A percentile compares a stretch with the other conserved stretches of the same genome.
Evolutionary conservation across 2,888 invertebrate genomes (phyloP).

Genomic region (Amphipyra tragopoginis): DNA sequence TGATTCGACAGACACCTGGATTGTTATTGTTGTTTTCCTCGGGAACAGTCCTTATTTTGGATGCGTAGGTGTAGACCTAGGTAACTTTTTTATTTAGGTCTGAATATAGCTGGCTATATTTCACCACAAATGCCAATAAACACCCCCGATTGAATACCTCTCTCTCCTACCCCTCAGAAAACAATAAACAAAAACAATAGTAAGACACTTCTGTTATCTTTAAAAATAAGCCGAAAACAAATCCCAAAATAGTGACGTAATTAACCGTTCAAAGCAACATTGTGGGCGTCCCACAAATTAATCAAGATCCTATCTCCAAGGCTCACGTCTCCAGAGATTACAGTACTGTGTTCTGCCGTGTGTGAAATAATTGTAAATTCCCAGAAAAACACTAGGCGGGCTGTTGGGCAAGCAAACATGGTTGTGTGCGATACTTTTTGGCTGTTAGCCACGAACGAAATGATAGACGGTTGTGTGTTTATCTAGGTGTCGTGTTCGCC

Average conservation of each 20-base stretch:
- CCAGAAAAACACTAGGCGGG: constrained; percentile 35
- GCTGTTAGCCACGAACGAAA: constrained; percentile 40
- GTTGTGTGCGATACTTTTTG: constrained; percentile 40
- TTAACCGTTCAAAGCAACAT: constrained; percentile 21
- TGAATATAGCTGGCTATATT: no score
- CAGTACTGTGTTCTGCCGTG: constrained; percentile 24
- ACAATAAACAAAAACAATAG: no score
- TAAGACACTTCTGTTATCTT: neutral
- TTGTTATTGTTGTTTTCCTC: no score
- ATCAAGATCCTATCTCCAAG: constrained; percentile 44
- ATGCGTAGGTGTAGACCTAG: no score
- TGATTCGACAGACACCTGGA: no score
- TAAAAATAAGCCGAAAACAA: neutral
- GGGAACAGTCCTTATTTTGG: no score
- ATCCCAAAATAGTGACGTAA: constrained; percentile 14
- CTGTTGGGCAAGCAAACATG: constrained; percentile 12
- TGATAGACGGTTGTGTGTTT: constrained; percentile 44
- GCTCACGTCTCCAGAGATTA: constrained; percentile 30
- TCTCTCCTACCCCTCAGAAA: no score
- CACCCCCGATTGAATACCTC: no score
- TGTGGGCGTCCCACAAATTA: constrained; percentile 30
- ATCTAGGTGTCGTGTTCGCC: constrained; percentile 29
- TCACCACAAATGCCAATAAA: no score
- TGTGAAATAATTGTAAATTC: constrained; percentile 51
- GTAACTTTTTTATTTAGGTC: no score